Evolutionary conservation across 1,140 invertebrate genomes (phyloP).

Genomic region (Chironomus striatipennis): DNA sequence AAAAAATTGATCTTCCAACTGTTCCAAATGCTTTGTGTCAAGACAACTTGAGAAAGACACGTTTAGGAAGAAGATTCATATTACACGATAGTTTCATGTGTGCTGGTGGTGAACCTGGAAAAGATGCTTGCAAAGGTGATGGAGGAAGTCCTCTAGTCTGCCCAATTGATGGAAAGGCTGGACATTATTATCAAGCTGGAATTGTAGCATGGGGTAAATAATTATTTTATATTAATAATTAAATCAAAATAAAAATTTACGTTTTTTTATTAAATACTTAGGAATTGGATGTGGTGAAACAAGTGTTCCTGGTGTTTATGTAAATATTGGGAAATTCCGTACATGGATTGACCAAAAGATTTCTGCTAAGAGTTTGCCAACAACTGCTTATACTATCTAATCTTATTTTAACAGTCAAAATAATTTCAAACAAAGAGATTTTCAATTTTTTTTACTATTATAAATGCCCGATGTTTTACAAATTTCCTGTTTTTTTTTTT

Average conservation of each 20-base stretch:
- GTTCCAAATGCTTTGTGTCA: constrained; percentile 47
- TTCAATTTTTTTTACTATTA: too few species aligned
- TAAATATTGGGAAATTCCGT: constrained; percentile 50
- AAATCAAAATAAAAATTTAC: too few species aligned
- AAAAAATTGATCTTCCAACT: constrained; percentile 48
- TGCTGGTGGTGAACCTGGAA: constrained; percentile 51
- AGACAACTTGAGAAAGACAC: constrained; percentile 43
- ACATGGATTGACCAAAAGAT: constrained; percentile 50
- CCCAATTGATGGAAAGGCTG: constrained; percentile 44
- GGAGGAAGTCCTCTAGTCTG: constrained; percentile 57
- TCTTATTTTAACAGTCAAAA: background rate
- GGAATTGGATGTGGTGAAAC: constrained; percentile 48
- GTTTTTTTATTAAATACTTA: too few species aligned
- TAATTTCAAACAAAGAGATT: background rate
- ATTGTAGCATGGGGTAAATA: constrained; percentile 55
- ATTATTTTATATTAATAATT: too few species aligned
- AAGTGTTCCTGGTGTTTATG: constrained; percentile 61
- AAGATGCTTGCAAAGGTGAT: constrained; percentile 52
- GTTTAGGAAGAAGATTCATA: constrained; percentile 47
- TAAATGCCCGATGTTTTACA: too few species aligned
- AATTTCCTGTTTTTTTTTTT: too few species aligned
- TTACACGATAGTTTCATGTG: constrained; percentile 53
- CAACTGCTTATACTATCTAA: background rate
- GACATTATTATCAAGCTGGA: constrained; percentile 51
- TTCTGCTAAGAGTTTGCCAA: background rate